These are phyloP conservation scores for Sesia apiformis DNA, from an alignment of 2,888 invertebrate species.

Conservation along the genomic window DNA sequence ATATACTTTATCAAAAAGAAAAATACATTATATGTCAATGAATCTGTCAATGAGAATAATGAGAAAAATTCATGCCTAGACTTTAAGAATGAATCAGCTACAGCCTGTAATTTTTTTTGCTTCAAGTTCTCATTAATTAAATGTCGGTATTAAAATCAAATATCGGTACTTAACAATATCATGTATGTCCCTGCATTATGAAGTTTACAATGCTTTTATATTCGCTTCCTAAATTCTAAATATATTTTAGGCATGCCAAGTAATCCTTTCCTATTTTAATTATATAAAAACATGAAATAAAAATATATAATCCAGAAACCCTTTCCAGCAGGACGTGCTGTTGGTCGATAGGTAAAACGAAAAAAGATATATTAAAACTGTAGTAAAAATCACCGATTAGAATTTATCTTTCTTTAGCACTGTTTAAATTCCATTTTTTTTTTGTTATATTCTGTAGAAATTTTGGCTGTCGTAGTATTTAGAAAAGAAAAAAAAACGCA, in stretches of 20 bases:
- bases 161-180: not conserved
- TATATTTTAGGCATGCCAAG: conserved; percentile 35
- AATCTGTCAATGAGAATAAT: no score
- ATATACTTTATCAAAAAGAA: no score
- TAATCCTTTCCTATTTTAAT: conserved; percentile 7
- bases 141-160: no score
- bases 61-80: no score
- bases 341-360: conserved; percentile 49
- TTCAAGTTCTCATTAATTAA: no score
- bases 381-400: conserved; percentile 11
- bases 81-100: no score
- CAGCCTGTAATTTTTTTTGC: no score
- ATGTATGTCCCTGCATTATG: conserved; percentile 1
- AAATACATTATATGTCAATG: no score
- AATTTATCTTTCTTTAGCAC: not conserved
- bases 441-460: no score
- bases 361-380: conserved; percentile 5
- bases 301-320: conserved; percentile 11
- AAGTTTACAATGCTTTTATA: conserved; percentile 9
- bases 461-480: no score
- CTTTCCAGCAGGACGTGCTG: conserved; percentile 42
- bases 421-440: no score
- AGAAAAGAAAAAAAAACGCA: no score
- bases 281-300: conserved; percentile 2
- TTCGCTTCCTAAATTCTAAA: conserved; percentile 21